phyloP scores from a whole-genome alignment of 2,113 vertebrate genomes.

The Martes martes region DNA sequence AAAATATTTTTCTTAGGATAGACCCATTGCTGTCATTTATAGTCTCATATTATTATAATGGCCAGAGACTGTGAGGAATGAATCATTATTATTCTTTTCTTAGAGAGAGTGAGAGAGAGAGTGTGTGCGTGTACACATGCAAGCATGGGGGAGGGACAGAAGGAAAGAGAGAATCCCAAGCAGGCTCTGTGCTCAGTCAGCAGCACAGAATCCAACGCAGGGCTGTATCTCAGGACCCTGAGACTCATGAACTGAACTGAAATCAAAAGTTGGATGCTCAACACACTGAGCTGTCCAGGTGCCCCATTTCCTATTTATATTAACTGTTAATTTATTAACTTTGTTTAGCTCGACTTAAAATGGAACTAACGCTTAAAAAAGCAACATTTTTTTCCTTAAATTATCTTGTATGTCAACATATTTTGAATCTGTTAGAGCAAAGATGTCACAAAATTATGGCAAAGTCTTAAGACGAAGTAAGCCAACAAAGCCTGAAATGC shows the following conservation, averaged over 20 bases:
- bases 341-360: neutral
- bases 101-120: neutral
- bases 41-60: neutral
- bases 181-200: neutral
- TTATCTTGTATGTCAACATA: neutral
- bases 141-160: neutral
- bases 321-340: neutral
- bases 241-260: neutral
- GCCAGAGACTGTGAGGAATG: neutral
- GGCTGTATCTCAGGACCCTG: neutral
- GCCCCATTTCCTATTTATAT: neutral
- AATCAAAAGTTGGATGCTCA: neutral
- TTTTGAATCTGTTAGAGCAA: neutral
- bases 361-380: neutral
- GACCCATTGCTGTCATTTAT: neutral
- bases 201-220: neutral
- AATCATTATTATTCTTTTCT: neutral
- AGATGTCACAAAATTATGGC: neutral
- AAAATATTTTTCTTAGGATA: slow-evolving; percentile 10
- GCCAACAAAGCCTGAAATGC: neutral
- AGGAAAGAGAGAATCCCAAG: neutral
- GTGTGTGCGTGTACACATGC: rapidly evolving
- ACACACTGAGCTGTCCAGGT: neutral
- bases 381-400: neutral
- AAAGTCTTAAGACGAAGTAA: neutral